Percentiles rank a stretch among this genome's conserved stretches.
These are phyloP conservation scores for Calyptomena viridis DNA, from an alignment of 2,113 vertebrate genomes.

Conservation along the genomic window DNA sequence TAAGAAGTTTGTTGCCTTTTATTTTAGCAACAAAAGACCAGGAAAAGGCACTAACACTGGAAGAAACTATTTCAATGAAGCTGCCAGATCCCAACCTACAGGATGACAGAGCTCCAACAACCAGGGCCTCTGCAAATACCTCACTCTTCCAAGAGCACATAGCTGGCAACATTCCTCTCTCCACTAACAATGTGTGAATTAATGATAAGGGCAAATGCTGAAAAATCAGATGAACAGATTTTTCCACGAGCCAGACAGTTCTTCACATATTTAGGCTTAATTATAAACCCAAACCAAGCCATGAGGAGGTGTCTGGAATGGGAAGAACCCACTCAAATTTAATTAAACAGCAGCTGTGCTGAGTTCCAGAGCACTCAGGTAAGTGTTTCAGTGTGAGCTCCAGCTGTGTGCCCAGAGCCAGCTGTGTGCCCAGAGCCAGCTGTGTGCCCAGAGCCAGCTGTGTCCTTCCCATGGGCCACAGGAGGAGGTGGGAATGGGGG, in stretches of 20 bases:
- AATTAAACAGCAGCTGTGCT: background rate
- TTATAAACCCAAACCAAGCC: background rate
- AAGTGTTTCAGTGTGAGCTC: background rate
- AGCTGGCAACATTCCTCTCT: constrained; percentile 65
- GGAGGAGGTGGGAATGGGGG: accelerated
- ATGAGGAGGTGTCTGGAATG: background rate
- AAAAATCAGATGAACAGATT: constrained; percentile 44
- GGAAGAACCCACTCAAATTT: background rate
- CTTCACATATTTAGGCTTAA: constrained; percentile 18
- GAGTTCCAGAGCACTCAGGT: background rate
- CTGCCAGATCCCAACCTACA: constrained; percentile 32
- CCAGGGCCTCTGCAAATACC: constrained; percentile 54
- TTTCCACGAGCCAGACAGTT: constrained; percentile 43
- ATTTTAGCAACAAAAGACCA: background rate
- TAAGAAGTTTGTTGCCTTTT: background rate
- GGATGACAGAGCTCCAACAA: constrained; percentile 21
- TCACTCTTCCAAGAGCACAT: constrained; percentile 50
- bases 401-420: background rate
- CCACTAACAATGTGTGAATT: constrained; percentile 58
- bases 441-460: background rate
- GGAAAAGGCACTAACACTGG: background rate
- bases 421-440: background rate
- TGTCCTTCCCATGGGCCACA: background rate
- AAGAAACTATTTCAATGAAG: background rate
- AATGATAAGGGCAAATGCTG: constrained; percentile 55